Base-by-base conservation (phyloP, 1,140 invertebrate species). In the Kradibia gibbosae region DNA sequence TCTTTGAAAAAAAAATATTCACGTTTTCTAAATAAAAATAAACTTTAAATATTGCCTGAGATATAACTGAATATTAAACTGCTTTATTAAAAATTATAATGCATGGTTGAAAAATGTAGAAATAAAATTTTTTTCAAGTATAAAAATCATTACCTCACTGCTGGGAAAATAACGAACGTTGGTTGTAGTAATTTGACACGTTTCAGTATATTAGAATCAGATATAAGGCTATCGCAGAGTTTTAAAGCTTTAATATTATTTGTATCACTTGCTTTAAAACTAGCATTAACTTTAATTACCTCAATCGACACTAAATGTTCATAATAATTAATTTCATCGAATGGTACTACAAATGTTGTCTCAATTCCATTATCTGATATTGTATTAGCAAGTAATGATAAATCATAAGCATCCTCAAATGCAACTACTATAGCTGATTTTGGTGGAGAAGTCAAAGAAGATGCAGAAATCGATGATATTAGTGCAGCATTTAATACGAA, bases 321-420 rank as follows among this genome's bases (percentile, higher is more conserved):
- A 60, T 89, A 90, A 70, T 89, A 80, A 65, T 89, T 82, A 17
- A 60, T 75, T 13, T 85, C 83, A 36, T 74, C 73, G 1, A 80
- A 36, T 8, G 87, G 82, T 71, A 91, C 67, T 20, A 91, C 85
- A n/a, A 91, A 75, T 0, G 86, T 88, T 0, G 87, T 71, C 31
- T 91, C 87, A 53, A 91, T 88, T 0, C 87, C 86, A 48, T 89
- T 83, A 82, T 90, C 89, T 0, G 89, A 91, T 0, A 91, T 75
- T 22, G 90, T 90, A 65, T 91, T 88, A 11, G 90, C 89, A 3
- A 91, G 74, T 31, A 91, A 83, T 0, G 90, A 91, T n/a, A 90
- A 42, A 57, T 91, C 90, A 62, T 91, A 89, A 1, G 84, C 80
- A 62, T 88, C 87, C 28, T 91, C 90, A 73, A 91, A 91, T 5